These are phyloP conservation scores for Saturnia japonica DNA, from an alignment of 2,888 invertebrate genomes.

Conservation along the genomic window DNA sequence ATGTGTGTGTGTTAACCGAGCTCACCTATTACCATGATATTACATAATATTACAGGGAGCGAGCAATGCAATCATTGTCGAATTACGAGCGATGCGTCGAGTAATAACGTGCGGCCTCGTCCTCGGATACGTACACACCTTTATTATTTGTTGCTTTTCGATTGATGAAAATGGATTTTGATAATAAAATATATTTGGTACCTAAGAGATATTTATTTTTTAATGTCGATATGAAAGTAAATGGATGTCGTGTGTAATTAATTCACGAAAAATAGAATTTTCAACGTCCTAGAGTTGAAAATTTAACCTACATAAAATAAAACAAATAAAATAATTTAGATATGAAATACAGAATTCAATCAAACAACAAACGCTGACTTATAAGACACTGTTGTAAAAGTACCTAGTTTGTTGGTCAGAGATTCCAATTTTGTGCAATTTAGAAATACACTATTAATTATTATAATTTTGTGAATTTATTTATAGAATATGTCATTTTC, in stretches of 20 bases:
- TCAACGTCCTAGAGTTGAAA: no score
- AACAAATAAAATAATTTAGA: no score
- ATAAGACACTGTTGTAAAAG: no score
- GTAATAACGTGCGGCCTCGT: constrained; percentile 33
- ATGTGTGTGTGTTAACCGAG: background rate
- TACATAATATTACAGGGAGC: constrained; percentile 35
- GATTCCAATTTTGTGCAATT: no score
- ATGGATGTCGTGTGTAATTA: background rate
- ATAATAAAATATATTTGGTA: background rate
- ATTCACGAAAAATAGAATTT: background rate
- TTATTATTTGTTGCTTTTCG: constrained; percentile 25
- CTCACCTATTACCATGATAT: constrained; percentile 33
- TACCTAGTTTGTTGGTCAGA: no score
- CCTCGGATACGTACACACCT: constrained; percentile 10
- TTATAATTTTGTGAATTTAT: no score
- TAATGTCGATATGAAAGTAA: background rate
- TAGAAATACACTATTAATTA: no score
- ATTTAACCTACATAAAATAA: no score
- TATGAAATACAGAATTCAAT: no score
- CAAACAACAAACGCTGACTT: no score
- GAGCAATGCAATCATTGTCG: constrained; percentile 31
- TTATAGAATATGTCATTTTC: no score
- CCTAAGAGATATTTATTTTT: background rate
- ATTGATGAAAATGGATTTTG: constrained; percentile 16
- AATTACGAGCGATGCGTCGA: constrained; percentile 32